Base-by-base conservation (phyloP, 2,888 invertebrate genomes). In the Melipona beecheii region DNA sequence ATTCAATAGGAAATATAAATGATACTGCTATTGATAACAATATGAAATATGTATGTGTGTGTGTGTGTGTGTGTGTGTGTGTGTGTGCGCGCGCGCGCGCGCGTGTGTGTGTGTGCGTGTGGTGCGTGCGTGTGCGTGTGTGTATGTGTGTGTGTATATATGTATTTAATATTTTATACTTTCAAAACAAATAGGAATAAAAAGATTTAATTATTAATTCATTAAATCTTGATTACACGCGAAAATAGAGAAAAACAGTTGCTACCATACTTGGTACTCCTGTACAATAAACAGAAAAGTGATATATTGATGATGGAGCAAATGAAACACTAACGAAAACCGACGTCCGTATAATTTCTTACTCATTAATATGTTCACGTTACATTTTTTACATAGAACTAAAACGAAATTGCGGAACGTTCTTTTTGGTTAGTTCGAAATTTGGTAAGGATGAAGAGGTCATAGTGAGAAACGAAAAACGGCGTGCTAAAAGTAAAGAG, bases 371-470 rank as follows among this genome's bases (percentile, higher is more conserved):
- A 36, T 0, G 21, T 24, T n/a, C 19, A 43, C 66, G 43, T 50
- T 27, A 54, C 9, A 60, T 81, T 81, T 75, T 60, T 72, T 76
- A 82, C 82, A 75, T 49, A 65, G 27, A 75, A 58, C 24, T 36
- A 50, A 50, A 72, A 72, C 78, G 79, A 84, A 62, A 82, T 68
- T 64, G 58, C 11, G 54, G 70, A 70, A 74, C 60, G 50, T 74
- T 70, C 81, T 86, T 82, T 81, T 84, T 87, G 87, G 84, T 87
- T 87, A 87, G 84, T 69, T 81, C 81, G 68, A 79, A 86, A 81
- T 76, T 81, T 73, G 9, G 71, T 66, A 73, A 60, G 73, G 73
- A 75, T 68, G 83, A 86, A 65, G 81, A 84, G 82, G 84, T 82
- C 75, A 87, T 31, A 65, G 70, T 72, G 75, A 21, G 66, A 86